These are phyloP conservation scores for Coturnix japonica DNA, from an alignment of 2,113 vertebrate genomes.

Conservation along the genomic window DNA sequence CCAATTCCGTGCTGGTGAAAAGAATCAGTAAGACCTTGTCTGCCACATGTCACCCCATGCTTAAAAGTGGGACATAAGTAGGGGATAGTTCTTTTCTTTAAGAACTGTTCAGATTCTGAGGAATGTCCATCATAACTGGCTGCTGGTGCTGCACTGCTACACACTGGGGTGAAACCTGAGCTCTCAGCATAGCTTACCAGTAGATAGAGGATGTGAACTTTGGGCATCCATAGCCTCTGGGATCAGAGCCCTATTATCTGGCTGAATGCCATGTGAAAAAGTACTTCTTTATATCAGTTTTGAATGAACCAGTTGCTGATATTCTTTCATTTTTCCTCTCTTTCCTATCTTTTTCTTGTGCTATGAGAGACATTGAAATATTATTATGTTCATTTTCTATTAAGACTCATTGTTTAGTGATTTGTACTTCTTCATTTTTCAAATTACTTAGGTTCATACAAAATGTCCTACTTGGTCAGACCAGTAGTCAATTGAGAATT, in stretches of 20 bases:
- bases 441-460: neutral
- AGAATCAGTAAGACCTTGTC: neutral
- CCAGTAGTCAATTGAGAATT: neutral
- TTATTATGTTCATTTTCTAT: neutral
- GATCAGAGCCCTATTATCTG: neutral
- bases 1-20: neutral
- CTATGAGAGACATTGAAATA: neutral
- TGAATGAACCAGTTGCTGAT: neutral
- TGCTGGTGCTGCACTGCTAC: neutral
- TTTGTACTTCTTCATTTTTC: neutral
- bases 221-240: neutral
- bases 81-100: neutral
- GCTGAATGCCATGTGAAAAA: neutral
- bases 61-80: neutral
- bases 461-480: neutral
- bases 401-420: neutral
- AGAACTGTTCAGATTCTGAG: neutral
- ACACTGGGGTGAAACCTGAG: neutral
- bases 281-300: neutral
- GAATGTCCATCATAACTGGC: neutral
- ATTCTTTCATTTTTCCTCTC: neutral
- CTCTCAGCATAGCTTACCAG: neutral
- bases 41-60: neutral
- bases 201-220: rapidly evolving
- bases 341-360: neutral